Percentiles rank a stretch among this genome's conserved stretches.
These are phyloP conservation scores for Gavialis gangeticus DNA, from an alignment of 2,113 vertebrate genomes.

Conservation along the genomic window DNA sequence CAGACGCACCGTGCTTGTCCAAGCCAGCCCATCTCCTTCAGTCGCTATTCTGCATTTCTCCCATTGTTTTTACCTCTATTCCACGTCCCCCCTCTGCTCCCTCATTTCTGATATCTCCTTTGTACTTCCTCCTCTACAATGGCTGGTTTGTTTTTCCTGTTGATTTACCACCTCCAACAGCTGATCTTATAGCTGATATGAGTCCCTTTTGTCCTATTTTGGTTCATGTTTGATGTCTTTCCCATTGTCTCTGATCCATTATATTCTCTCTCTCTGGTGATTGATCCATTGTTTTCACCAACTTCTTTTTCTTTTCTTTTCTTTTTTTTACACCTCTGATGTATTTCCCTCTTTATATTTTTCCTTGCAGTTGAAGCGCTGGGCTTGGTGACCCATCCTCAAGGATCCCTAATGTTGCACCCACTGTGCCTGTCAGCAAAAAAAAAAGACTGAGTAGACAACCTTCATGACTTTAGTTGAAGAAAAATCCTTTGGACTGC, in stretches of 20 bases:
- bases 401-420: not conserved
- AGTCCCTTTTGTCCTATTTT: not conserved
- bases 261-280: not conserved
- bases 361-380: slow-evolving; percentile 40
- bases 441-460: not conserved
- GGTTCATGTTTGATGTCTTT: not conserved
- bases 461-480: not conserved
- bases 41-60: not conserved
- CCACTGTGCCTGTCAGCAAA: not conserved
- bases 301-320: no score
- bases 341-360: not conserved
- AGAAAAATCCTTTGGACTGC: not conserved
- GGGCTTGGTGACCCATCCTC: slow-evolving; percentile 16
- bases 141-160: not conserved
- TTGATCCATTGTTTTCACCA: not conserved
- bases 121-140: not conserved
- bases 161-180: not conserved
- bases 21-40: not conserved
- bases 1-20: not conserved
- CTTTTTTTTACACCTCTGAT: not conserved
- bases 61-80: not conserved
- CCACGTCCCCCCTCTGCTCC: not conserved
- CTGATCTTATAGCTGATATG: not conserved
- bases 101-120: not conserved
- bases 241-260: not conserved